Conservation (phyloP, 2,888 invertebrate species). For the Julus scanicus region DNA sequence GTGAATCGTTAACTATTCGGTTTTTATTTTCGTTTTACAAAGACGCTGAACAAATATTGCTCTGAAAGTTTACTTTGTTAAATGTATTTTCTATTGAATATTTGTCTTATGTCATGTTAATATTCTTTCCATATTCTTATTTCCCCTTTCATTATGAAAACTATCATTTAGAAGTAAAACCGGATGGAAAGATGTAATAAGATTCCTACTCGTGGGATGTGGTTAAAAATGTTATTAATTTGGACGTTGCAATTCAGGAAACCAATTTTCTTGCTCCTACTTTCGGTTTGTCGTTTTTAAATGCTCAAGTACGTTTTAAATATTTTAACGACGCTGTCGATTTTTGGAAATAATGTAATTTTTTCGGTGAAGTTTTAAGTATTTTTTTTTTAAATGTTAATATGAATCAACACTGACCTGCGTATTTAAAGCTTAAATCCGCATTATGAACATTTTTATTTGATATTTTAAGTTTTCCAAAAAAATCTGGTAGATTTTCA, state of each 20-base stretch:
- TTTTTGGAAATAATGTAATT: not conserved
- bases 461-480: not conserved
- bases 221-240: not conserved
- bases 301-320: not conserved
- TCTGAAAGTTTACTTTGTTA: conserved; percentile 33
- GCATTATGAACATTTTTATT: too few relatives aligned
- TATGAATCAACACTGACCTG: not conserved
- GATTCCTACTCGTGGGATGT: not conserved
- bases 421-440: not conserved
- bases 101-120: conserved; percentile 21
- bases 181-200: not conserved
- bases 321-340: not conserved
- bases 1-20: conserved; percentile 1
- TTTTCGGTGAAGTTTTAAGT: not conserved
- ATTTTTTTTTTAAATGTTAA: not conserved
- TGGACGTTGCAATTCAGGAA: not conserved
- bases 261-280: not conserved
- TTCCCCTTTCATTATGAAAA: not conserved
- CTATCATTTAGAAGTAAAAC: not conserved
- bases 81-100: conserved; percentile 8
- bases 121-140: not conserved
- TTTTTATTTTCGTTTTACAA: not conserved
- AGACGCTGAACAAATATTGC: not conserved
- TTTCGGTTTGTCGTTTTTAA: not conserved
- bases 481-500: not conserved